Conservation (phyloP, 2,113 vertebrate genomes). For the Lutjanus erythropterus region DNA sequence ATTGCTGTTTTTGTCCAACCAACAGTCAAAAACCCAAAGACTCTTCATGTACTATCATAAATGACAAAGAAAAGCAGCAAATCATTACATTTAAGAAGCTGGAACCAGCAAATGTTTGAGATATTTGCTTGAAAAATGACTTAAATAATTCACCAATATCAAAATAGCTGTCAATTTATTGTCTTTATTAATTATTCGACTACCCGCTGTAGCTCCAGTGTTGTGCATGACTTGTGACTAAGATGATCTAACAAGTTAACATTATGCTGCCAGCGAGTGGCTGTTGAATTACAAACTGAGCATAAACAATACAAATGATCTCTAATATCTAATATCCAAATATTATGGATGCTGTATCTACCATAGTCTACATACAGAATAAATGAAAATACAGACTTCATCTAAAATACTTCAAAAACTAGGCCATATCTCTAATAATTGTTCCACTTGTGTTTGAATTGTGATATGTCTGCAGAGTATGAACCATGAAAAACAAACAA, state of each 20-base stretch:
- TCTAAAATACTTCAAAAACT: neutral
- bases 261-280: slow-evolving; percentile 20
- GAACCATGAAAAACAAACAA: slow-evolving; percentile 7
- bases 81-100: too few relatives aligned
- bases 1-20: too few relatives aligned
- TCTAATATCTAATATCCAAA: too few relatives aligned
- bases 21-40: too few relatives aligned
- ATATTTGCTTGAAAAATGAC: too few relatives aligned
- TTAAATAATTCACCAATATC: too few relatives aligned
- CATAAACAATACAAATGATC: slow-evolving; percentile 6
- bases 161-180: too few relatives aligned
- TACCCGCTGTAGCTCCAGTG: too few relatives aligned
- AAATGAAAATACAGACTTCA: neutral
- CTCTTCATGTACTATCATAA: too few relatives aligned
- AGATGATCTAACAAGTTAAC: neutral
- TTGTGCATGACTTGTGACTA: neutral
- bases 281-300: slow-evolving; percentile 10
- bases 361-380: neutral
- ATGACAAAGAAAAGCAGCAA: too few relatives aligned
- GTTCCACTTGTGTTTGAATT: slow-evolving; percentile 16
- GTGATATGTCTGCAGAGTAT: neutral
- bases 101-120: too few relatives aligned
- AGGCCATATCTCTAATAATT: neutral
- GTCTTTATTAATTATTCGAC: too few relatives aligned
- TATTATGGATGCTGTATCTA: neutral